These are phyloP conservation scores for Therioaphis trifolii DNA, from an alignment of 2,888 invertebrate genomes.

Conservation along the genomic window DNA sequence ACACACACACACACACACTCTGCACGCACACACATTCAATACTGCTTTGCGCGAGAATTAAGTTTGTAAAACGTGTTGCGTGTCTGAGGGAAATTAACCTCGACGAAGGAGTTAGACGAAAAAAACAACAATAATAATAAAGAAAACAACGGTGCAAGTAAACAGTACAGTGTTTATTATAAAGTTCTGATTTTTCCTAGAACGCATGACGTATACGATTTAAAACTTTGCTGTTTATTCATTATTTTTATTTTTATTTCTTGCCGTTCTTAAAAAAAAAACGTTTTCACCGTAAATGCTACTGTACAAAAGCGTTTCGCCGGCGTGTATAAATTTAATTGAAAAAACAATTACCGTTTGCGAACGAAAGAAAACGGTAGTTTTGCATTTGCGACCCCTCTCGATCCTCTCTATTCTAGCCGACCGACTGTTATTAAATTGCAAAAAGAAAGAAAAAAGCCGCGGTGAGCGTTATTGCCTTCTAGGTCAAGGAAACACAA, in stretches of 20 bases:
- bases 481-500: background rate
- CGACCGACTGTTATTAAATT: background rate
- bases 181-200: background rate
- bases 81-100: constrained; percentile 43
- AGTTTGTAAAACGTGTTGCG: constrained; percentile 32
- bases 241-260: background rate
- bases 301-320: background rate
- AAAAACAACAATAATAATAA: constrained; percentile 8
- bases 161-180: constrained; percentile 36
- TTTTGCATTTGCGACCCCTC: background rate
- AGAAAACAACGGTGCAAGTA: constrained; percentile 9
- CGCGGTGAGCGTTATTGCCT: background rate
- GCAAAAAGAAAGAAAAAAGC: background rate
- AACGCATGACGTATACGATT: background rate
- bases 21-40: background rate
- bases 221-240: constrained; percentile 30
- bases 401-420: background rate
- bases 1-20: no score
- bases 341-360: constrained; percentile 21
- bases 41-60: background rate
- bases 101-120: background rate
- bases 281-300: background rate
- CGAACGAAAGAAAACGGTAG: background rate
- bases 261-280: background rate
- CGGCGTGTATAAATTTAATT: constrained; percentile 32